These are phyloP conservation scores for Megamerina dolium DNA, from an alignment of 2,888 invertebrate genomes.

Conservation along the genomic window DNA sequence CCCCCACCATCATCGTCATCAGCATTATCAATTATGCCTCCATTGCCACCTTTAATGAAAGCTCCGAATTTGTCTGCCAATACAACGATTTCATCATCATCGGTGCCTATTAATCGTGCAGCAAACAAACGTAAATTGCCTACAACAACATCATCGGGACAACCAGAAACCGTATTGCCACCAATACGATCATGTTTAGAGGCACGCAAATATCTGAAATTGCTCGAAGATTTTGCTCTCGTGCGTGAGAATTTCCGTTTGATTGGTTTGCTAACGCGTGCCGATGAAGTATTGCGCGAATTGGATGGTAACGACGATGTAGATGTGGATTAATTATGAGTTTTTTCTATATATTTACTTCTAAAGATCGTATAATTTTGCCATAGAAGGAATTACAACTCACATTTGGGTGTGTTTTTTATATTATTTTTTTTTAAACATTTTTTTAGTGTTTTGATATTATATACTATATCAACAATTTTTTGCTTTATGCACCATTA, in stretches of 20 bases:
- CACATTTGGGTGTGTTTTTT: too few relatives aligned
- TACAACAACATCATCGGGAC: background rate
- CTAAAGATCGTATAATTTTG: background rate
- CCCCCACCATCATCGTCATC: too few relatives aligned
- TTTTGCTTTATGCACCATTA: too few relatives aligned
- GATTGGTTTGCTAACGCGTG: conserved; percentile 41
- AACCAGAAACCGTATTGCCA: too few relatives aligned
- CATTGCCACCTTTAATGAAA: conserved; percentile 24
- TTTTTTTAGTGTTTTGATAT: too few relatives aligned
- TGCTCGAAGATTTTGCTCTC: conserved; percentile 41
- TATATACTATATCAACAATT: too few relatives aligned
- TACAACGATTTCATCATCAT: background rate
- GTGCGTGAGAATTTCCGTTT: conserved; percentile 40
- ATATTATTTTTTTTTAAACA: too few relatives aligned
- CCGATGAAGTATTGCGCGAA: conserved; percentile 41
- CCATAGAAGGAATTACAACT: background rate
- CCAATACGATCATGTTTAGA: conserved; percentile 29
- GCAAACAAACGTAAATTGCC: conserved; percentile 14
- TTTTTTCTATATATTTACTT: background rate
- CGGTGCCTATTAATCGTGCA: conserved; percentile 8
- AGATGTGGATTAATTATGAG: conserved; percentile 20
- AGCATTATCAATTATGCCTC: conserved; percentile 18
- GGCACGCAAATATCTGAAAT: conserved; percentile 42
- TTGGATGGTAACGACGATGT: conserved; percentile 31
- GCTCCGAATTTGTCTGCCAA: conserved; percentile 12